Conservation (phyloP, 1,140 invertebrate genomes). For the Ruditapes philippinarum region DNA sequence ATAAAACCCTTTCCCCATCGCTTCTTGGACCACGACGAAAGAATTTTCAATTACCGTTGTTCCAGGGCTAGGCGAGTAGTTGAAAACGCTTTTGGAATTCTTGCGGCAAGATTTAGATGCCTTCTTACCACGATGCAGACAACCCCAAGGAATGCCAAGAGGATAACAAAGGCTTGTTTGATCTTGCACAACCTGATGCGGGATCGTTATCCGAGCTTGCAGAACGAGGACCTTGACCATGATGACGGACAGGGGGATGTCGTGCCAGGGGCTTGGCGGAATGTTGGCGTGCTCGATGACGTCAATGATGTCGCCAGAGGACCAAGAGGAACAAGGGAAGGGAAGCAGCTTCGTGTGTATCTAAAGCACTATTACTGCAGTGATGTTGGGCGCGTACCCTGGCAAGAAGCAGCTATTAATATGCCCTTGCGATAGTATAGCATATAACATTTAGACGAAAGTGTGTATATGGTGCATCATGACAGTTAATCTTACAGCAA, state of each 20-base stretch:
- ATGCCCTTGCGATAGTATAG: no score
- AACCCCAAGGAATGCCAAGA: constrained; percentile 20
- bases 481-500: no score
- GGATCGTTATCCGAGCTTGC: constrained; percentile 55
- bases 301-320: background rate
- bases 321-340: background rate
- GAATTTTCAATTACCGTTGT: constrained; percentile 86
- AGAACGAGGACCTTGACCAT: constrained; percentile 41
- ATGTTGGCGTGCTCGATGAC: background rate
- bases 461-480: no score
- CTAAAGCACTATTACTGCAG: constrained; percentile 50
- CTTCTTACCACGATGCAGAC: constrained; percentile 68
- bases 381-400: constrained; percentile 27
- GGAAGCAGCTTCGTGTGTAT: background rate
- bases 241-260: background rate
- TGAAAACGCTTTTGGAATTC: constrained; percentile 74
- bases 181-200: constrained; percentile 70
- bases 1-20: constrained; percentile 66
- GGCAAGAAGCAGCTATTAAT: constrained; percentile 14
- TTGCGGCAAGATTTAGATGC: constrained; percentile 56
- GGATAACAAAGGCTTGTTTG: constrained; percentile 60
- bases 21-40: background rate
- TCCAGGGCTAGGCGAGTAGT: constrained; percentile 74
- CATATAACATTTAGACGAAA: no score
- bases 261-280: background rate